Evolutionary conservation across 2,113 vertebrate genomes (phyloP).

Genomic region (Scartelaos histophorus): DNA sequence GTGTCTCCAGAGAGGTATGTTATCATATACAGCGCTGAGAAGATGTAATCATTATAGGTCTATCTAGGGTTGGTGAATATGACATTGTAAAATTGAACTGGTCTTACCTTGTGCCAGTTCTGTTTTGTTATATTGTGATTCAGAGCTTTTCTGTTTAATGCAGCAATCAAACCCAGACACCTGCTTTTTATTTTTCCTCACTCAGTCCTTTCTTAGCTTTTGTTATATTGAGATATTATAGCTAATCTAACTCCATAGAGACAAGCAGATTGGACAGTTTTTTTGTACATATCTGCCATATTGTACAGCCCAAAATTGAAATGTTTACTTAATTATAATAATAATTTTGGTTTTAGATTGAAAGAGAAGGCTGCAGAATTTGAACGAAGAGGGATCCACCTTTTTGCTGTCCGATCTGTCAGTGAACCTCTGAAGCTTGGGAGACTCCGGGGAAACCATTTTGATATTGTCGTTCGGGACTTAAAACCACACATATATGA

Average conservation of each 20-base stretch:
- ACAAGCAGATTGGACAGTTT: no score
- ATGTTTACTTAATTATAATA: neutral
- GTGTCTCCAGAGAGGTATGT: slow-evolving; percentile 84
- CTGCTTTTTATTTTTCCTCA: no score
- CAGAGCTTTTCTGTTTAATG: no score
- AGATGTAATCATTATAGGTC: neutral
- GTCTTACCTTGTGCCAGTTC: neutral
- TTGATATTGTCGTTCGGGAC: slow-evolving; percentile 86
- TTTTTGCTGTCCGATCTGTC: slow-evolving; percentile 79
- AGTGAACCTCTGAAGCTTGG: slow-evolving; percentile 85
- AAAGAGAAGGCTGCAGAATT: slow-evolving; percentile 78
- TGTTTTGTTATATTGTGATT: neutral
- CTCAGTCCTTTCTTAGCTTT: no score
- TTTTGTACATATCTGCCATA: no score
- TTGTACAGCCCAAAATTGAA: neutral
- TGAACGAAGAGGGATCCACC: slow-evolving; percentile 81
- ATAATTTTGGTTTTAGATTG: slow-evolving; percentile 73
- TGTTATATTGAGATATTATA: no score
- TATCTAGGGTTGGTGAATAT: neutral
- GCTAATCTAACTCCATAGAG: no score
- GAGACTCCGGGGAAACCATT: slow-evolving; percentile 90
- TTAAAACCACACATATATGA: slow-evolving; percentile 71
- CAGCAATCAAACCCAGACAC: no score
- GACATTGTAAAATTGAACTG: no score
- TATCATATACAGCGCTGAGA: neutral